A percentile compares a stretch with the other conserved stretches of the same genome.
Conservation (phyloP, 2,797 vertebrate species). For the Poeciliopsis turneri region DNA sequence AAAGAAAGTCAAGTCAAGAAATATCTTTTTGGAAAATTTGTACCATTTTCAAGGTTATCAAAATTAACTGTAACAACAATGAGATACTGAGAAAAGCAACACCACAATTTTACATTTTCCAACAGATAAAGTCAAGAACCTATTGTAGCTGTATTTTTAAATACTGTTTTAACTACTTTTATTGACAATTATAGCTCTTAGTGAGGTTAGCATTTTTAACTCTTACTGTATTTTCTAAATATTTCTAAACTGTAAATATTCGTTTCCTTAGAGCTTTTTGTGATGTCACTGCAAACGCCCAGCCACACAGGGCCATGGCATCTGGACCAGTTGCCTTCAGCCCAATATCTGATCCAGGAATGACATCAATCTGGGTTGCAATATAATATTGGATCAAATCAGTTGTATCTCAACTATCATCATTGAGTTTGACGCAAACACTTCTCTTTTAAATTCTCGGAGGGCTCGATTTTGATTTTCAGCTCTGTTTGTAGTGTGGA, state of each 20-base stretch:
- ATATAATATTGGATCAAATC: not conserved
- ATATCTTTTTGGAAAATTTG: not conserved
- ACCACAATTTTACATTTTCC: not conserved
- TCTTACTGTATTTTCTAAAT: not conserved
- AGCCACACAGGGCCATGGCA: not conserved
- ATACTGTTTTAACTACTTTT: not conserved
- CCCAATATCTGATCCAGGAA: not conserved
- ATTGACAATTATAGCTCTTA: not conserved
- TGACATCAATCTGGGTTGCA: not conserved
- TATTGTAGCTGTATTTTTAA: not conserved
- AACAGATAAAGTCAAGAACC: not conserved
- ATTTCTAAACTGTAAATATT: not conserved
- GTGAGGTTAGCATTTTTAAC: not conserved
- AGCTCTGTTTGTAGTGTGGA: slow-evolving; percentile 24
- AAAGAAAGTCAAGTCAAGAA: not conserved
- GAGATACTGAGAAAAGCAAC: not conserved
- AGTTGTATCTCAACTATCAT: not conserved
- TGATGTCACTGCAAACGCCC: not conserved
- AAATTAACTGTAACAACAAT: not conserved
- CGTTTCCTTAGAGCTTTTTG: not conserved
- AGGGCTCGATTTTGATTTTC: slow-evolving; percentile 26
- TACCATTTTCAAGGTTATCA: not conserved
- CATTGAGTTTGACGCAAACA: not conserved
- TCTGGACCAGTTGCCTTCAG: not conserved
- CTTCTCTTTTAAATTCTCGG: slow-evolving; percentile 5